Base-by-base conservation (phyloP, 2,888 invertebrate genomes). In the Ditylenchus weischeri region DNA sequence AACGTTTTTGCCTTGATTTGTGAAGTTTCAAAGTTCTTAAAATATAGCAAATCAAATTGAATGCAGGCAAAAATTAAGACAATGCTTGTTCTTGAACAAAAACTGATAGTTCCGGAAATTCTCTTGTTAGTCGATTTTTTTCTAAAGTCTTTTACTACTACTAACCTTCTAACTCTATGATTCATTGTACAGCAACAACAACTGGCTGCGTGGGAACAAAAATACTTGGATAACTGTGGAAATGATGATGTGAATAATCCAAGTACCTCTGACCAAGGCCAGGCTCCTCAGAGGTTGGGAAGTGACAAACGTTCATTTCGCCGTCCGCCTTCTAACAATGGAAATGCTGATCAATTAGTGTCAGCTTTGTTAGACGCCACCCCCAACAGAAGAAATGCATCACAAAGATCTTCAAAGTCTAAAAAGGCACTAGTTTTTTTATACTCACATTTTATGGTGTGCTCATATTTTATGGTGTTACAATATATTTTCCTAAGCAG, bases 291-390 rank as follows among this genome's bases (percentile, higher is more conserved):
- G 11, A 19, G 38, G 38, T 6, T 35, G 36, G 59, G 36, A 11
- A 43, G 59, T 21, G 59, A 35, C 38, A 59, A 43, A 15, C 65
- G 61, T 57, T 77, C 77, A 21, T 79, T 79, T 65, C 76, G 79
- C 47, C 73, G 75, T 59, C 72, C 73, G 57, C 71, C 73, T 23
- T 69, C 73, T 43, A 66, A 61, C 59, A 69, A 66, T 48, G 66
- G 64, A 35, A 64, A 65, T 51, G 72, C 69, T 60, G 68, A 72
- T 69, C 74, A 75, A 60, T 78, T 76, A 51, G 76, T 78, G 19
- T 78, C 79, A 5, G 71, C 81, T 36, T 70, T 80, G 60, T 76
- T 80, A 62, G 76, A 79, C 64, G 77, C 78, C 68, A 72, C 77
- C 58, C 66, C 64, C 18, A 29, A 29, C 29, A 69, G 66, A 57